Conservation (phyloP, 2,888 invertebrate species). For the Cerceris rybyensis region DNA sequence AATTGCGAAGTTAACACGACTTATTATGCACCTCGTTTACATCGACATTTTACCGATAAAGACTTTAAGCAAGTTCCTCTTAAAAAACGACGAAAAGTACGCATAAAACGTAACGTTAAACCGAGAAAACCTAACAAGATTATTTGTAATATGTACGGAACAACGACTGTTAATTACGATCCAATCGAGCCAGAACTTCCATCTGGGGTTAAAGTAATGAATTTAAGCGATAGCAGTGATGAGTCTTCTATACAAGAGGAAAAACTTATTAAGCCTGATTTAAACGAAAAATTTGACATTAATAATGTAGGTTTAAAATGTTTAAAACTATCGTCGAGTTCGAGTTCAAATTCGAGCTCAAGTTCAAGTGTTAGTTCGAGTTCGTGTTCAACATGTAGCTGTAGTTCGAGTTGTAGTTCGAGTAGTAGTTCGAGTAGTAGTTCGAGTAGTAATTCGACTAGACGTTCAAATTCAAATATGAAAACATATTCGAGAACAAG, state of each 20-base stretch:
- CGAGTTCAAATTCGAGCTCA: constrained; percentile 29
- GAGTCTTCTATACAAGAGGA: background rate
- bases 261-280: background rate
- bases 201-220: constrained; percentile 39
- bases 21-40: background rate
- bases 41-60: background rate
- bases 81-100: background rate
- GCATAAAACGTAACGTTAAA: background rate
- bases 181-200: constrained; percentile 11
- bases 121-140: constrained; percentile 24
- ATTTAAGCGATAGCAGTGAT: constrained; percentile 62
- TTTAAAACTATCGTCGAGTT: constrained; percentile 3
- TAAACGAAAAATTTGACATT: background rate
- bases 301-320: background rate
- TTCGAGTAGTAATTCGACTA: background rate
- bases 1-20: background rate
- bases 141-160: constrained; percentile 64
- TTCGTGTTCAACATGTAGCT: constrained; percentile 16
- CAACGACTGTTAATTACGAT: constrained; percentile 69
- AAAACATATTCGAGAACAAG: no score
- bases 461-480: background rate
- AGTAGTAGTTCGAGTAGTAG: background rate
- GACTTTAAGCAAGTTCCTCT: background rate
- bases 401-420: background rate
- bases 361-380: constrained; percentile 14